A percentile compares a stretch with the other conserved stretches of the same genome.
Conservation (phyloP, 2,888 invertebrate species). For the Homarus gammarus region DNA sequence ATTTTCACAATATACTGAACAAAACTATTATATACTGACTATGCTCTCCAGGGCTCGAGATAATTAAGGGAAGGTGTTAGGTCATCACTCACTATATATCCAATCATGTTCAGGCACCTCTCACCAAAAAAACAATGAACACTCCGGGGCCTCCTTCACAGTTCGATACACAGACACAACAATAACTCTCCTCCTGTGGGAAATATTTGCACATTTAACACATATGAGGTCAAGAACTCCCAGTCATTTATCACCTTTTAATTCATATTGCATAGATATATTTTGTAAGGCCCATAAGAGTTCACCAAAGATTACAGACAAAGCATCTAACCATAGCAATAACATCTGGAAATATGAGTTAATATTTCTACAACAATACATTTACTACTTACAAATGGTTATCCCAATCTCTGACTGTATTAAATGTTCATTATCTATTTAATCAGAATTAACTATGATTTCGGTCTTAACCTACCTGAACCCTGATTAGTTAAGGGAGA, state of each 20-base stretch:
- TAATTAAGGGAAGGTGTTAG: background rate
- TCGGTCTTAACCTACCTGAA: too few species aligned
- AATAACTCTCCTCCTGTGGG: background rate
- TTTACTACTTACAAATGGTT: background rate
- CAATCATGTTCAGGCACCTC: background rate
- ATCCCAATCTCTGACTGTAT: background rate
- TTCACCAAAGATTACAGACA: conserved; percentile 31
- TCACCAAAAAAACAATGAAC: conserved; percentile 2
- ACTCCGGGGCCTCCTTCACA: background rate
- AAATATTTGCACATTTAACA: conserved; percentile 22
- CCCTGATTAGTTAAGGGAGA: too few species aligned
- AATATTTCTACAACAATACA: background rate
- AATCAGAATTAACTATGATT: background rate
- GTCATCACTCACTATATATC: background rate
- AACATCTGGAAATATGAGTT: conserved; percentile 18
- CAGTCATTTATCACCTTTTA: conserved; percentile 54
- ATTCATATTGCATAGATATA: conserved; percentile 67
- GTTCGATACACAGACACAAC: background rate
- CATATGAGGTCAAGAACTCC: background rate
- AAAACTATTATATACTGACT: background rate
- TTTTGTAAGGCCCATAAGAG: conserved; percentile 50
- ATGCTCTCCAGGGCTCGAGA: background rate
- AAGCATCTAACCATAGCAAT: conserved; percentile 24
- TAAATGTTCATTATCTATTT: background rate
- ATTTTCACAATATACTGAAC: background rate